Conservation (phyloP, 2,113 vertebrate species). For the Aspiorhynchus laticeps region DNA sequence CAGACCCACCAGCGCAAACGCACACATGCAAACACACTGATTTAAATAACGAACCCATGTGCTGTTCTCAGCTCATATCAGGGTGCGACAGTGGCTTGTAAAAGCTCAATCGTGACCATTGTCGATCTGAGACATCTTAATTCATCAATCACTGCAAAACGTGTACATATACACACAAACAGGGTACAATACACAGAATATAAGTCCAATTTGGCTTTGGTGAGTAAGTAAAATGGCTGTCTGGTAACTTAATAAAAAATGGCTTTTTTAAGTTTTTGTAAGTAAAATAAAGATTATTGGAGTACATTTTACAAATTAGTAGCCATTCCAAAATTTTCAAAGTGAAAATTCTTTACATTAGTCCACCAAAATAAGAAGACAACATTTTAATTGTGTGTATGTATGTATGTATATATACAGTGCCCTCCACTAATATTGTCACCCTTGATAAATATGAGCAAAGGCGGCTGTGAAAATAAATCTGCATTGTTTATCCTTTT, state of each 20-base stretch:
- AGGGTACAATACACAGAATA: not conserved
- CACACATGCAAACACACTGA: not conserved
- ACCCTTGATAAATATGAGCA: no score
- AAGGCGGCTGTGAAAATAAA: no score
- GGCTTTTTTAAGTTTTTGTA: not conserved
- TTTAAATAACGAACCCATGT: conserved; percentile 16
- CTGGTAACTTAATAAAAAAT: not conserved
- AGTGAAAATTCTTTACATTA: not conserved
- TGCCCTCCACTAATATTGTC: no score
- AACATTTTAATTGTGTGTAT: not conserved
- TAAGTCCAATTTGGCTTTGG: not conserved
- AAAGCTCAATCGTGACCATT: not conserved
- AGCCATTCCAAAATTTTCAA: not conserved
- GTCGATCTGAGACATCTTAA: not conserved
- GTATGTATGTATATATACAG: no score
- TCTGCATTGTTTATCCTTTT: no score
- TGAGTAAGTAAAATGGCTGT: not conserved
- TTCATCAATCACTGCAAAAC: not conserved
- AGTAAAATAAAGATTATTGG: no score
- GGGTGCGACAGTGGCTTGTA: not conserved
- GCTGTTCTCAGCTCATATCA: not conserved
- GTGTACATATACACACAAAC: no score
- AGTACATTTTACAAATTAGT: no score
- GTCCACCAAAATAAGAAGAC: not conserved
- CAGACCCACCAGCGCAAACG: not conserved